Evolutionary conservation across 1,140 invertebrate species (phyloP).

Genomic region (Heliconius himera): DNA sequence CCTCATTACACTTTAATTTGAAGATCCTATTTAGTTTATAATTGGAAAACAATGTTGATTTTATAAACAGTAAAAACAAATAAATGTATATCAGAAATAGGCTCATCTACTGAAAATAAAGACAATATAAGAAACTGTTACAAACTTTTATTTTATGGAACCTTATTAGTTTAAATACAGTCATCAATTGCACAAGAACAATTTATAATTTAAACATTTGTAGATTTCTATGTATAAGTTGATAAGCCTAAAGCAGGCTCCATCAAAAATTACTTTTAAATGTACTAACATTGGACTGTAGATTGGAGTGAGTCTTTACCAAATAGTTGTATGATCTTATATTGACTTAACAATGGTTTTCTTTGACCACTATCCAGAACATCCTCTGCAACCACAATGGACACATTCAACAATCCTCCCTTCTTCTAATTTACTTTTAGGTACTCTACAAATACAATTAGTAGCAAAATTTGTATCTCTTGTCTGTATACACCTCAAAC

Average conservation of each 20-base stretch:
- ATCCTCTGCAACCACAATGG: constrained; percentile 98
- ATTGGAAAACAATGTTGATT: not conserved
- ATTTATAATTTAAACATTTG: not conserved
- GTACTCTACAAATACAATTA: constrained; percentile 99
- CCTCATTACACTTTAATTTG: not conserved
- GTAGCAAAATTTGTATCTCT: constrained; percentile 99
- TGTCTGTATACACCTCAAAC: constrained; percentile 98
- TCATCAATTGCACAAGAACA: not conserved
- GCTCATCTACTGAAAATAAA: not conserved
- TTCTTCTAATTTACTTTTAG: constrained; percentile 99
- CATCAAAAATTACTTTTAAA: not conserved
- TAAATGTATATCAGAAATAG: not conserved
- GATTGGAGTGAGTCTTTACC: too few relatives aligned
- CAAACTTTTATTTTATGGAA: not conserved
- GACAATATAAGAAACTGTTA: not conserved
- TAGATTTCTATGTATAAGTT: not conserved
- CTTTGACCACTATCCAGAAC: constrained; percentile 86
- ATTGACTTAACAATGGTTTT: not conserved
- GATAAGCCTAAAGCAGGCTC: not conserved
- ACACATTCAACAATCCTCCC: constrained; percentile 98
- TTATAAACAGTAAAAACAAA: not conserved
- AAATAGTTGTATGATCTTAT: not conserved
- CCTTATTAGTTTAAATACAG: not conserved
- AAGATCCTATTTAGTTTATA: not conserved
- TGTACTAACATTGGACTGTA: not conserved